Conservation (phyloP, 1,140 invertebrate genomes). For the Drosophila leontia region DNA sequence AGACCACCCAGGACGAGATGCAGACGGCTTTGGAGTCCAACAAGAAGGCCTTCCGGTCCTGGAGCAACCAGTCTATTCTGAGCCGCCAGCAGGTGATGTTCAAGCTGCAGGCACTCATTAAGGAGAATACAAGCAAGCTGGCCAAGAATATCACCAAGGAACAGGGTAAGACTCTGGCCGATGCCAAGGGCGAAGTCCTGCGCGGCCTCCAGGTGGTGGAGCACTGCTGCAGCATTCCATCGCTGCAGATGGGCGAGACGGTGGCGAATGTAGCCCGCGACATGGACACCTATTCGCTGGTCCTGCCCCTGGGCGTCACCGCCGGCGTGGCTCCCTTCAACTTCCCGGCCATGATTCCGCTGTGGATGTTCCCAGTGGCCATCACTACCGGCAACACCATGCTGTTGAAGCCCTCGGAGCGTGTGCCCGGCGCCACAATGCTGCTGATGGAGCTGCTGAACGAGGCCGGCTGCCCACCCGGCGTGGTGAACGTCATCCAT, state of each 20-base stretch:
- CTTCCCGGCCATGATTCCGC: slow-evolving; percentile 99
- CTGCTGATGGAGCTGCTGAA: slow-evolving; percentile 91
- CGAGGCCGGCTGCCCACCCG: slow-evolving; percentile 90
- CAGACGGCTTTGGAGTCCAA: slow-evolving; percentile 94
- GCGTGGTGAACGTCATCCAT: slow-evolving; percentile 94
- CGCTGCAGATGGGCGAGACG: slow-evolving; percentile 96
- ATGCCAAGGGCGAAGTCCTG: slow-evolving; percentile 99
- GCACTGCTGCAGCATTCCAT: slow-evolving; percentile 96
- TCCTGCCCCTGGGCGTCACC: slow-evolving; percentile 88
- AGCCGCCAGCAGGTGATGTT: slow-evolving; percentile 98
- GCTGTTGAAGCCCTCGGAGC: slow-evolving; percentile 96
- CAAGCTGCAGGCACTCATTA: slow-evolving; percentile 89
- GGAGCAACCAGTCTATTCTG: slow-evolving; percentile 97
- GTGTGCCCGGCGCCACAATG: slow-evolving; percentile 98
- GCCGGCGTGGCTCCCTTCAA: slow-evolving; percentile 96
- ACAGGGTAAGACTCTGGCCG: slow-evolving; percentile 98
- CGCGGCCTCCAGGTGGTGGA: slow-evolving; percentile 99
- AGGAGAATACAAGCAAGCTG: slow-evolving; percentile 92
- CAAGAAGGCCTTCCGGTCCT: slow-evolving; percentile 91
- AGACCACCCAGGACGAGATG: slow-evolving; percentile 96
- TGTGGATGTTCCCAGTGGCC: slow-evolving; percentile 99
- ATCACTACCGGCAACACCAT: slow-evolving; percentile 95
- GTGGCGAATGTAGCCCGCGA: slow-evolving; percentile 96
- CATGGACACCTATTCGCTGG: slow-evolving; percentile 96
- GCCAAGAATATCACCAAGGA: slow-evolving; percentile 97